These are phyloP conservation scores for Leptatherina wallacei DNA, from an alignment of 2,797 vertebrate species.

Conservation along the genomic window DNA sequence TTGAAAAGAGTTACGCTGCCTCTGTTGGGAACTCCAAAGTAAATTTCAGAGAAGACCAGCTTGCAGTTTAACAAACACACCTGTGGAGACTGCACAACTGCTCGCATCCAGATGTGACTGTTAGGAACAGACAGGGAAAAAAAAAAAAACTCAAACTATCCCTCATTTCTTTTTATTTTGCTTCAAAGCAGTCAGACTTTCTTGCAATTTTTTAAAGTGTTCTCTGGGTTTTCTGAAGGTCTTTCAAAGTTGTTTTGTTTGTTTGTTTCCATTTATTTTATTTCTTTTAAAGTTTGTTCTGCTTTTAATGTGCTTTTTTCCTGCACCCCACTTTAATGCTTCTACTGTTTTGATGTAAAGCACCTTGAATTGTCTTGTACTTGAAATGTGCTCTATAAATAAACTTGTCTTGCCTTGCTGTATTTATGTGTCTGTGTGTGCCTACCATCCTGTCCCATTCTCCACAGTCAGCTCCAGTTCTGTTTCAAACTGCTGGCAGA, in stretches of 20 bases:
- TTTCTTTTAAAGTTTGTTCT: no score
- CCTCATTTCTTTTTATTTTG: no score
- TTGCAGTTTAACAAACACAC: conserved; percentile 86
- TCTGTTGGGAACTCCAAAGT: conserved; percentile 82
- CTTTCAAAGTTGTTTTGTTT: background rate
- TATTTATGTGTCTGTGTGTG: background rate
- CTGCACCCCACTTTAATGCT: no score
- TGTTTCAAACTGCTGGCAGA: conserved; percentile 83
- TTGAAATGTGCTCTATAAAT: no score
- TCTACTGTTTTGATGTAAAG: no score
- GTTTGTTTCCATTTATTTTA: background rate
- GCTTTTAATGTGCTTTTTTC: no score
- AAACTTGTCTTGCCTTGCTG: no score
- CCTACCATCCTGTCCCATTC: conserved; percentile 89
- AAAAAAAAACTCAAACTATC: background rate
- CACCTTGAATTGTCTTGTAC: no score
- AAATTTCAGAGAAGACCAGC: conserved; percentile 84
- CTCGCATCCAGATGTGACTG: conserved; percentile 89
- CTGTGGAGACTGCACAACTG: conserved; percentile 88
- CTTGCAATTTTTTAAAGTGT: no score
- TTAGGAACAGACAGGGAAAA: conserved; percentile 15
- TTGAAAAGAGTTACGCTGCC: conserved; percentile 84
- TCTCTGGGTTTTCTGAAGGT: background rate
- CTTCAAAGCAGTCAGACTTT: background rate
- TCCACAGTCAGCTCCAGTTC: conserved; percentile 88